These are phyloP conservation scores for Agrochola lychnidis DNA, from an alignment of 2,888 invertebrate genomes.

Conservation along the genomic window DNA sequence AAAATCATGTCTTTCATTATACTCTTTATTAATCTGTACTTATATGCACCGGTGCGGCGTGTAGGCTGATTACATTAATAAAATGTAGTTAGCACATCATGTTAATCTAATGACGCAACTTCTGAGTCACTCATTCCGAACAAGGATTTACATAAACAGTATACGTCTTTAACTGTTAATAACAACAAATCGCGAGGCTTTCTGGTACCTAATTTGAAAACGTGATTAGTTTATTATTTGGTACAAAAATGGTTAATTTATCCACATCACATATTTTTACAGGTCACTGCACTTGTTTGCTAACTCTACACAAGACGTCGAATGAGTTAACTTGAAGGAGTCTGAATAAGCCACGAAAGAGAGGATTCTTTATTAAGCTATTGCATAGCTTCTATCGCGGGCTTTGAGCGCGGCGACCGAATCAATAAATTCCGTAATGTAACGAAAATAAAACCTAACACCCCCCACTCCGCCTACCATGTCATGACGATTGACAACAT, in stretches of 20 bases:
- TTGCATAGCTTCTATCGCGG: too few relatives aligned
- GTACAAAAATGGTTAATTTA: neutral
- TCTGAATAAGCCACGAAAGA: neutral
- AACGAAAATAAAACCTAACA: too few relatives aligned
- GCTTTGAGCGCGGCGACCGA: too few relatives aligned
- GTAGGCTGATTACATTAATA: conserved; percentile 14
- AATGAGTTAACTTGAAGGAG: neutral
- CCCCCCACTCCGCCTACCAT: too few relatives aligned
- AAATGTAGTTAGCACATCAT: neutral
- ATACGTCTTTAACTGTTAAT: neutral
- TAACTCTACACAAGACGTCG: neutral
- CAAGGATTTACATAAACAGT: conserved; percentile 13
- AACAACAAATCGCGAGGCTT: neutral
- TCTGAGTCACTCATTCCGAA: conserved; percentile 9
- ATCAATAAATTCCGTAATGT: too few relatives aligned
- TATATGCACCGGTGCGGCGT: neutral
- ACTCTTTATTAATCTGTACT: conserved; percentile 24
- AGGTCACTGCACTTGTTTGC: neutral
- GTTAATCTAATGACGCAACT: conserved; percentile 15
- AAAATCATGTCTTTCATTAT: conserved; percentile 30
- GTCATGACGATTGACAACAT: too few relatives aligned
- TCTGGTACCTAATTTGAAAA: neutral
- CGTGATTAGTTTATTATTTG: neutral
- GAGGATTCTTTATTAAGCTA: neutral
- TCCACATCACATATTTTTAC: neutral